Base-by-base conservation (phyloP, 2,113 vertebrate species). In the Struthio camelus region DNA sequence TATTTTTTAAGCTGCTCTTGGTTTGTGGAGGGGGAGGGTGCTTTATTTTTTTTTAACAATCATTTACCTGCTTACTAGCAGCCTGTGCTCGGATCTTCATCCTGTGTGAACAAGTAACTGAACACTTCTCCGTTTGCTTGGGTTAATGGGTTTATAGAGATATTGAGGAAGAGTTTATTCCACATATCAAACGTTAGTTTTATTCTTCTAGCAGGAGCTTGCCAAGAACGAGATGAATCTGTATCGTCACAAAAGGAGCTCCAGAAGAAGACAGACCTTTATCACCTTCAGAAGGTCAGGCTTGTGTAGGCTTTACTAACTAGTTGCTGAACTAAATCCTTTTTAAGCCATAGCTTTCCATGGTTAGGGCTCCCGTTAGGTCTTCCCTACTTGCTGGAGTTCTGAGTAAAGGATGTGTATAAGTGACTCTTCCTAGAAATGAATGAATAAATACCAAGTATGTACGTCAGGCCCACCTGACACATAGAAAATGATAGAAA, bases 241-340 rank as follows among this genome's bases (percentile, higher is more conserved):
- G 23, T 89, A 36, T 98, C 98, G 10, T 97, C 98, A 77, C 96
- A 98, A 78, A 99, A 98, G 94, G 98, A 98, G 32, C 97, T 99
- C 54, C 98, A 98, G 93, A 99, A 98, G 97, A 99, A 99, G 98
- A 99, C 99, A 2, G 98, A 99, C 95, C 98, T 99, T 67, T 99
- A 99, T 97, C 98, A 99, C 75, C 99, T 99, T 95, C 99, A 99
- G 94, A 99, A 99, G 99, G 99, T 99, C 91, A 97, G 97, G 25
- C 83, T 24, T 91, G 38, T 8, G 1, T 62, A 72, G 80, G 81
- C 85, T 78, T 88, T 95, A 79, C 38, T 82, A 44, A 16, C 69
- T 80, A 17, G 24, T 77, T 91, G 30, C 48, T 56, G 87, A 36
- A 73, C 34, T 67, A 34, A 91, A 73, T 30, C 23, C 64, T 90